A percentile compares a stretch with the other conserved stretches of the same genome.
These are phyloP conservation scores for Ostrea denselamellosa DNA, from an alignment of 1,140 invertebrate genomes.

Conservation along the genomic window DNA sequence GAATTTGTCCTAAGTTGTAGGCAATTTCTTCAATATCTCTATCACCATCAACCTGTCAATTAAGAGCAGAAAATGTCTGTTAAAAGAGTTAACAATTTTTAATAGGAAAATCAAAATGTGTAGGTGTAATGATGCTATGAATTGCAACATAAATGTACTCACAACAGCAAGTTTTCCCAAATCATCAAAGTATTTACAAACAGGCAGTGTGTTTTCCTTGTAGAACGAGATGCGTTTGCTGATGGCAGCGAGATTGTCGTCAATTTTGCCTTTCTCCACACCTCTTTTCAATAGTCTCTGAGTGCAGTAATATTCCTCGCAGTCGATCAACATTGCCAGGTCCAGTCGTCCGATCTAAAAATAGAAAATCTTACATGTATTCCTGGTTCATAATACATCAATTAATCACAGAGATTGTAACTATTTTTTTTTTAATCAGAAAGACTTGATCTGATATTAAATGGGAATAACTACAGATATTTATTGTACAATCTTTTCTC, in stretches of 20 bases:
- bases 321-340: slow-evolving; percentile 74
- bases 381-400: too few relatives aligned
- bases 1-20: slow-evolving; percentile 52
- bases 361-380: background rate
- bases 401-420: too few relatives aligned
- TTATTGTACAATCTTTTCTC: too few relatives aligned
- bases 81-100: background rate
- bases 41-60: slow-evolving; percentile 61
- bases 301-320: slow-evolving; percentile 71
- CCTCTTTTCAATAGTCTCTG: slow-evolving; percentile 65
- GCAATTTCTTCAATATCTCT: slow-evolving; percentile 59
- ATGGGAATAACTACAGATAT: too few relatives aligned
- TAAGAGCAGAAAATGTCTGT: slow-evolving; percentile 6
- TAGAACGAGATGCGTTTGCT: slow-evolving; percentile 89
- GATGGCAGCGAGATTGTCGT: slow-evolving; percentile 92
- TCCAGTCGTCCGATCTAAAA: slow-evolving; percentile 72
- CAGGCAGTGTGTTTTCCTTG: slow-evolving; percentile 90
- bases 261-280: slow-evolving; percentile 82
- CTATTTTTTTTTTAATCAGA: too few relatives aligned
- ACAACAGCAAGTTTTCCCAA: slow-evolving; percentile 78
- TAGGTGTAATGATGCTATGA: background rate
- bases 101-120: background rate
- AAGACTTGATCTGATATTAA: too few relatives aligned
- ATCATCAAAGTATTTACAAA: slow-evolving; percentile 90
- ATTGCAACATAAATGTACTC: slow-evolving; percentile 30